These are phyloP conservation scores for Drosophila baimaii DNA, from an alignment of 1,140 invertebrate genomes.

Conservation along the genomic window DNA sequence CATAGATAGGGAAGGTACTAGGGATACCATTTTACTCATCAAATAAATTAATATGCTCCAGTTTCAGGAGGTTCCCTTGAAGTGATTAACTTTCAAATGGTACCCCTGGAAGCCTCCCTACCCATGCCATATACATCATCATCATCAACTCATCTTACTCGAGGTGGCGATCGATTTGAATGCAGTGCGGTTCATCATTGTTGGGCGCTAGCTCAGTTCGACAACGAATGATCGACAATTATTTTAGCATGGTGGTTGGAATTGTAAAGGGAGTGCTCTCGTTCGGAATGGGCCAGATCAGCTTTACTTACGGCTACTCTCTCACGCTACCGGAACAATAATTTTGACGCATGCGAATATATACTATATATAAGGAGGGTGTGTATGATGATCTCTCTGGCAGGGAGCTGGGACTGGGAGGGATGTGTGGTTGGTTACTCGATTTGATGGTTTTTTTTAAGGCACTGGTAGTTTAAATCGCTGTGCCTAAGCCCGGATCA, in stretches of 20 bases:
- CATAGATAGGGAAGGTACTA: background rate
- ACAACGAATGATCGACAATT: conserved; percentile 42
- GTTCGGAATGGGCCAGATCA: conserved; percentile 81
- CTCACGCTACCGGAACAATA: conserved; percentile 65
- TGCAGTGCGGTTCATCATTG: conserved; percentile 68
- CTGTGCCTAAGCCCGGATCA: conserved; percentile 25
- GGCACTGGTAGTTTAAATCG: conserved; percentile 79
- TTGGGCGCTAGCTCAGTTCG: conserved; percentile 47
- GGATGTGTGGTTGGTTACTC: conserved; percentile 27
- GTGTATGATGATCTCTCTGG: conserved; percentile 8
- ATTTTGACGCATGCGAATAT: conserved; percentile 52
- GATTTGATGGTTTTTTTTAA: conserved; percentile 51
- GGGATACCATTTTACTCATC: background rate
- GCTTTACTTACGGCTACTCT: conserved; percentile 29
- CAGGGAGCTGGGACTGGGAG: conserved; percentile 16
- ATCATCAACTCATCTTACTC: conserved; percentile 27
- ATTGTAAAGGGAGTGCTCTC: conserved; percentile 81
- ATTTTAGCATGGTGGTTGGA: conserved; percentile 72
- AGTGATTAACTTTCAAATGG: background rate
- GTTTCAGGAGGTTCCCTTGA: background rate
- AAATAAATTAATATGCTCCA: background rate
- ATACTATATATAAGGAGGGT: background rate
- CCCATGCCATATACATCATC: background rate
- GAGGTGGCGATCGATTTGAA: conserved; percentile 78
- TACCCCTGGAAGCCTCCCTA: background rate